These are phyloP conservation scores for Tiaroga cobitis DNA, from an alignment of 2,797 vertebrate species.

Conservation along the genomic window DNA sequence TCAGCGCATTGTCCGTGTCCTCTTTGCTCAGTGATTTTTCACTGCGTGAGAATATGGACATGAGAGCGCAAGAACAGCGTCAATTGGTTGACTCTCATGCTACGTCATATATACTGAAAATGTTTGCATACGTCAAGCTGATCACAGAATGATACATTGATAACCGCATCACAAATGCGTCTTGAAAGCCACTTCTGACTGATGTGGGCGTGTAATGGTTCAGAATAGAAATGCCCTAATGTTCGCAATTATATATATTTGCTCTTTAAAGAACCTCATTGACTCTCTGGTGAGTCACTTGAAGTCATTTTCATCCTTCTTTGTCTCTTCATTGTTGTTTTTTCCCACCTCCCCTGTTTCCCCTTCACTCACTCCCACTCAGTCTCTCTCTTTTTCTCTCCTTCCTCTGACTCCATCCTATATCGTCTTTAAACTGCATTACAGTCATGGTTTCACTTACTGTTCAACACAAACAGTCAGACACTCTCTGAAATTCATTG, in stretches of 20 bases:
- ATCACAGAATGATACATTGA: conserved; percentile 23
- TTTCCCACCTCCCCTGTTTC: conserved; percentile 36
- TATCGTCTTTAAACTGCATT: conserved; percentile 44
- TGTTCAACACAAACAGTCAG: conserved; percentile 42
- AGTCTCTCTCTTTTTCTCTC: conserved; percentile 23
- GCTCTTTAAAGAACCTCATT: conserved; percentile 34
- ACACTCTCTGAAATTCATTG: conserved; percentile 35
- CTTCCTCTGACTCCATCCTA: conserved; percentile 36
- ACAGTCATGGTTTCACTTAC: conserved; percentile 50
- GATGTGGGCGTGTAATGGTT: conserved; percentile 10
- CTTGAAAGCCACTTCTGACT: background rate
- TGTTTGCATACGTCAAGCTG: conserved; percentile 8
- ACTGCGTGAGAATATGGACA: background rate
- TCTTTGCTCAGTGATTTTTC: too few relatives aligned
- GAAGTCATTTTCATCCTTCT: conserved; percentile 47
- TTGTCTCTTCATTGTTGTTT: conserved; percentile 54
- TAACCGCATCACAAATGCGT: background rate
- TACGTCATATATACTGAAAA: background rate
- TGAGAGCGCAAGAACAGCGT: background rate
- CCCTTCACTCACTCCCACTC: conserved; percentile 40
- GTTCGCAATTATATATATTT: conserved; percentile 22
- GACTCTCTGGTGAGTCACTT: conserved; percentile 47
- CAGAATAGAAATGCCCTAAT: conserved; percentile 14
- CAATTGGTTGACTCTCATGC: background rate
- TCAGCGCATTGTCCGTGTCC: too few relatives aligned